phyloP scores from a whole-genome alignment of 2,888 invertebrate genomes.

The Anthophora plumipes region DNA sequence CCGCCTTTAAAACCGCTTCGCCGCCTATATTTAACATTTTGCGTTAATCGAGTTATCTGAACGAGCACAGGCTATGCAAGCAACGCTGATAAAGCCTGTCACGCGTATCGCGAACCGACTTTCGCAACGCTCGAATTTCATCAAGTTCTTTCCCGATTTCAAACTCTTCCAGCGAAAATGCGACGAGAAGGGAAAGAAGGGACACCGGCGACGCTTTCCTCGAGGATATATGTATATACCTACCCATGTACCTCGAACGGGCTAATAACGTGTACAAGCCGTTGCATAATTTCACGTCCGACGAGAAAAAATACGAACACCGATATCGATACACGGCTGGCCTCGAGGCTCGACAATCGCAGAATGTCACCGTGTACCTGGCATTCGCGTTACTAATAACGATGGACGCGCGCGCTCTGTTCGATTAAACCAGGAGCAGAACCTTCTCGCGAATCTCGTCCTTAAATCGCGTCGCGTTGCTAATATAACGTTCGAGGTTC shows the following conservation, averaged over 20 bases:
- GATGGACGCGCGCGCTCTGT: no score
- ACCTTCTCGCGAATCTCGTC: no score
- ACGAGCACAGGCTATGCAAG: slow-evolving; percentile 23
- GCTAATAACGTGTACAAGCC: no score
- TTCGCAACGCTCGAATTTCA: slow-evolving; percentile 23
- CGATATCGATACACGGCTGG: slow-evolving; percentile 27
- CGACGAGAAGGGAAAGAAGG: no score
- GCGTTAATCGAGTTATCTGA: slow-evolving; percentile 18
- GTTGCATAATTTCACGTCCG: slow-evolving; percentile 30
- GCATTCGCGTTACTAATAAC: no score
- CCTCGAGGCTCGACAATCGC: slow-evolving; percentile 21
- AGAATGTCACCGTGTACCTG: not conserved
- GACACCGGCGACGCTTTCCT: no score
- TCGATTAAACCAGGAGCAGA: no score
- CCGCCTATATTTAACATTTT: not conserved
- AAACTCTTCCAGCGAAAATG: not conserved
- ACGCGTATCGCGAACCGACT: slow-evolving; percentile 20
- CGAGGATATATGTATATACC: no score
- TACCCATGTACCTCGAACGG: no score
- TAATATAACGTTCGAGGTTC: no score
- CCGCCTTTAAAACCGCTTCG: not conserved
- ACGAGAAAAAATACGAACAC: not conserved
- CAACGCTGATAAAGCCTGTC: slow-evolving; percentile 20
- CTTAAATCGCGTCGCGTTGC: no score
- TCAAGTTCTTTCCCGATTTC: not conserved